These are phyloP conservation scores for Sphyrna mokarran DNA, from an alignment of 2,113 vertebrate species.

Conservation along the genomic window DNA sequence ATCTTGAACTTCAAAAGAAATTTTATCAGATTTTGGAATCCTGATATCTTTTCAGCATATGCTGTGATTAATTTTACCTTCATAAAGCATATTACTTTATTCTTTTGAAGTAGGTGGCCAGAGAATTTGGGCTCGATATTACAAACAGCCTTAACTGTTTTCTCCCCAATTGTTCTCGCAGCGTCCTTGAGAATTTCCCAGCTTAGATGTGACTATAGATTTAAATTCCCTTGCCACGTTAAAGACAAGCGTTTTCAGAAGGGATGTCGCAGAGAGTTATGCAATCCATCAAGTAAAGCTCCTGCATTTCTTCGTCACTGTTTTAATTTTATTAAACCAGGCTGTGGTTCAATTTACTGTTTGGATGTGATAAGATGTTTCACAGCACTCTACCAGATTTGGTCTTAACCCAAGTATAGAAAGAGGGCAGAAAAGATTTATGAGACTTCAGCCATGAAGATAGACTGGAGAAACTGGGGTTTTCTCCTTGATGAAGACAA, in stretches of 20 bases:
- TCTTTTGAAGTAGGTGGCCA: not conserved
- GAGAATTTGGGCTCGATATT: not conserved
- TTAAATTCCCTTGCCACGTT: not conserved
- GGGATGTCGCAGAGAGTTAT: not conserved
- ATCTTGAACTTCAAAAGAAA: not conserved
- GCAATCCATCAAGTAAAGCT: not conserved
- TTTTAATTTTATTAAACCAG: not conserved
- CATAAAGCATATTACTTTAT: not conserved
- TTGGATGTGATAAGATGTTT: not conserved
- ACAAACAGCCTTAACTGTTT: not conserved
- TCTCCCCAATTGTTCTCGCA: not conserved
- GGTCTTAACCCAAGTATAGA: not conserved
- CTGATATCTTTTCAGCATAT: not conserved
- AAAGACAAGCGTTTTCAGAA: not conserved
- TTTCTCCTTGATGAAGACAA: too few species aligned
- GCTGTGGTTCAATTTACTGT: not conserved
- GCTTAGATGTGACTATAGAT: not conserved
- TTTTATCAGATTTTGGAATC: not conserved
- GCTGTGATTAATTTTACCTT: not conserved
- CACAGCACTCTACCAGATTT: not conserved
- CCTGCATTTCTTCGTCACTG: not conserved
- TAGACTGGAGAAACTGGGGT: too few species aligned
- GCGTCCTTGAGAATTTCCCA: not conserved
- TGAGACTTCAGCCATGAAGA: too few species aligned
- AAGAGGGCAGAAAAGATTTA: too few species aligned